Evolutionary conservation across 1,140 invertebrate genomes (phyloP).

Genomic region (Cyclargus thomasi): DNA sequence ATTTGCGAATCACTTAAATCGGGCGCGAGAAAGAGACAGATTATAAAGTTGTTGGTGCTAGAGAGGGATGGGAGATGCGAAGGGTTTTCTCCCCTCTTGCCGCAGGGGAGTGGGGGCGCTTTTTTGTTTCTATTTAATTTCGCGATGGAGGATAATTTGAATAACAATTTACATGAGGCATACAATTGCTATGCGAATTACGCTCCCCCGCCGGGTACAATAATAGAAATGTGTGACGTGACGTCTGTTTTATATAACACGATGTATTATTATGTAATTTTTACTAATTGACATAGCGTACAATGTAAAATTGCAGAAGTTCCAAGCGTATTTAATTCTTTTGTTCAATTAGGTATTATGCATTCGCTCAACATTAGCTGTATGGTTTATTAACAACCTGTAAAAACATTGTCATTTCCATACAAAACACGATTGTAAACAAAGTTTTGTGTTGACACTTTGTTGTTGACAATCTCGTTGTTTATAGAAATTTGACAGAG

Average conservation of each 20-base stretch:
- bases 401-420: too few species aligned
- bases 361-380: too few species aligned
- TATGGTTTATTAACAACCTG: too few species aligned
- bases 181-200: neutral
- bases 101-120: slow-evolving; percentile 53
- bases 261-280: too few species aligned
- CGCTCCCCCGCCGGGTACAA: neutral
- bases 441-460: too few species aligned
- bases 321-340: too few species aligned
- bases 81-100: slow-evolving; percentile 57
- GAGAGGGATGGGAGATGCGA: slow-evolving; percentile 45
- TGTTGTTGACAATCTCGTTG: too few species aligned
- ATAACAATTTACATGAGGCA: slow-evolving; percentile 61
- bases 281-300: too few species aligned
- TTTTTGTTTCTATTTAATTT: slow-evolving; percentile 73
- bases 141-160: slow-evolving; percentile 65
- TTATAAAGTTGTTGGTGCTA: slow-evolving; percentile 19
- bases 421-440: too few species aligned
- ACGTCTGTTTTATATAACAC: neutral
- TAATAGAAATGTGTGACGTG: neutral
- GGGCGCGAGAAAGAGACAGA: slow-evolving; percentile 42
- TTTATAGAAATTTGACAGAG: too few species aligned
- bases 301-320: too few species aligned
- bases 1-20: slow-evolving; percentile 27
- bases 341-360: too few species aligned